Evolutionary conservation across 1,140 invertebrate species (phyloP).

Genomic region (Phenacoccus solenopsis): DNA sequence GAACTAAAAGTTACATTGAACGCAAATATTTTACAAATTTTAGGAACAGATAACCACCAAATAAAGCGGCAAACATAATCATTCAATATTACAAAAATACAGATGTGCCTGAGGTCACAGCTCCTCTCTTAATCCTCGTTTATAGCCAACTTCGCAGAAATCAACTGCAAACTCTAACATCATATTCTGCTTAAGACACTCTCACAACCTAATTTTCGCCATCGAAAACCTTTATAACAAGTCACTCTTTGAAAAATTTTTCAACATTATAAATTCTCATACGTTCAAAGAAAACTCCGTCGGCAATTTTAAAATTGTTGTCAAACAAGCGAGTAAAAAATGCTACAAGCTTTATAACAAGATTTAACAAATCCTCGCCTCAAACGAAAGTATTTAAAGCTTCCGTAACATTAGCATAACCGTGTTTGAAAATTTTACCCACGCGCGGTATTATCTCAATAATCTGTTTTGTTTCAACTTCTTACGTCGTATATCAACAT

Average conservation of each 20-base stretch:
- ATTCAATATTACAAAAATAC: too few species aligned
- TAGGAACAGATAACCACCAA: too few species aligned
- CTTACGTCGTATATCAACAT: neutral
- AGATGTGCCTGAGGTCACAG: too few species aligned
- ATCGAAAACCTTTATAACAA: too few species aligned
- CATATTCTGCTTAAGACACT: too few species aligned
- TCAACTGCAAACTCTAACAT: too few species aligned
- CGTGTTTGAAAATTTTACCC: neutral
- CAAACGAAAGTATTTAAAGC: slow-evolving; percentile 2
- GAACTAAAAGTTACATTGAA: too few species aligned
- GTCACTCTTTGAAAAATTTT: too few species aligned
- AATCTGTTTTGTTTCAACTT: slow-evolving; percentile 3
- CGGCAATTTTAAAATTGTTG: neutral
- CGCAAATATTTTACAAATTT: too few species aligned
- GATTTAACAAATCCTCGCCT: neutral
- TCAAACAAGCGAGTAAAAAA: neutral
- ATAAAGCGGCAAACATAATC: too few species aligned
- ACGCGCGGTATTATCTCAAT: neutral
- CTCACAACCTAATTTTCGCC: too few species aligned
- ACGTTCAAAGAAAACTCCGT: neutral
- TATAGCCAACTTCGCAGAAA: neutral
- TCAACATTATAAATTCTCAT: neutral
- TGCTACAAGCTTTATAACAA: neutral
- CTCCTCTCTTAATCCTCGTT: too few species aligned
- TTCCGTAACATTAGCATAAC: neutral